Evolutionary conservation across 2,113 vertebrate genomes (phyloP).

Genomic region (Prunella fulvescens): DNA sequence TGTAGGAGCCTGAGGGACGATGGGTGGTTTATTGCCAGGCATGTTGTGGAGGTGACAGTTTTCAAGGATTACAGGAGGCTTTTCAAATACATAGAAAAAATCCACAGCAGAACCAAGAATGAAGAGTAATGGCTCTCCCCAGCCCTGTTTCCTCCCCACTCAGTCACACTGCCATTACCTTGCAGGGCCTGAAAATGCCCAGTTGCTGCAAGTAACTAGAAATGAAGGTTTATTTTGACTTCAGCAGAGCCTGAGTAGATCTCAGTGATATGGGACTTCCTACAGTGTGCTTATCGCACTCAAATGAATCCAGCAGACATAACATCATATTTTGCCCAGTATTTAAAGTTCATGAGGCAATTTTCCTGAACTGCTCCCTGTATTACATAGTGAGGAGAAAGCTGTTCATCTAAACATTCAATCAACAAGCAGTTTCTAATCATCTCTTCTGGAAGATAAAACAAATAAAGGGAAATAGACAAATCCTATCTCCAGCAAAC

Average conservation of each 20-base stretch:
- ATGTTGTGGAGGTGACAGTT: background rate
- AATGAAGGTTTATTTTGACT: slow-evolving; percentile 6
- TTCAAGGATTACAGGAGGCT: background rate
- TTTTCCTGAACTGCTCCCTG: slow-evolving; percentile 1
- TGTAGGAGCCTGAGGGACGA: background rate
- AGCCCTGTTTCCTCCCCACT: background rate
- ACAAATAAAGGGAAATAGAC: slow-evolving; percentile 20
- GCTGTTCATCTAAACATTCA: background rate
- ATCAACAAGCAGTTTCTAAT: slow-evolving; percentile 11
- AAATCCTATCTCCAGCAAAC: background rate
- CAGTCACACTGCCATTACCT: background rate
- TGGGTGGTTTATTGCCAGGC: background rate
- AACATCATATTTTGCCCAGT: background rate
- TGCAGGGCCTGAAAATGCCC: background rate
- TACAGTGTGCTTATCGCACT: background rate
- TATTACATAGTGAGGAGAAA: background rate
- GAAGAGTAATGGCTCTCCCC: background rate
- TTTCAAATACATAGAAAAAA: background rate
- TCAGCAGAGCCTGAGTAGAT: background rate
- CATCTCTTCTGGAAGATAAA: slow-evolving; percentile 11
- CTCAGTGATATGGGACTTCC: background rate
- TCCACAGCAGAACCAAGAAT: background rate
- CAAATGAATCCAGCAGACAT: background rate
- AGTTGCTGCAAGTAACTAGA: background rate
- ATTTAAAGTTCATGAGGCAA: slow-evolving; percentile 24